These are phyloP conservation scores for Crotalus horridus DNA, from an alignment of 2,113 vertebrate species.

Conservation along the genomic window DNA sequence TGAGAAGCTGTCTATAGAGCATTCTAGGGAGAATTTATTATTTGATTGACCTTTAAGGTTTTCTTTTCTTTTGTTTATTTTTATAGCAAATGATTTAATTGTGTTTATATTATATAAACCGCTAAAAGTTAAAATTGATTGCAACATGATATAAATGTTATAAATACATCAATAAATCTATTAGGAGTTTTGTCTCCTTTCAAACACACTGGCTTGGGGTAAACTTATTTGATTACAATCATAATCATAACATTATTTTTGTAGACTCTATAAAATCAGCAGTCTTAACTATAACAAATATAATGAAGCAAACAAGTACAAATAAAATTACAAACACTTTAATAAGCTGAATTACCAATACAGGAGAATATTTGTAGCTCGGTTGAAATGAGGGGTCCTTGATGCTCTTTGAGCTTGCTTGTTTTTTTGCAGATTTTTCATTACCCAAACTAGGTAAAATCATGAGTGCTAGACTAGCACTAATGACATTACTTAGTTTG, in stretches of 20 bases:
- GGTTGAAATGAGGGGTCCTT: too few species aligned
- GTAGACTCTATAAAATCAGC: not conserved
- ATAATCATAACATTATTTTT: not conserved
- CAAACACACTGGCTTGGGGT: not conserved
- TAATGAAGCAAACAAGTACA: not conserved
- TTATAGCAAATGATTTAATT: not conserved
- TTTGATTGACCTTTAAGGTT: not conserved
- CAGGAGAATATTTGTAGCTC: too few species aligned
- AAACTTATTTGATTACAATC: not conserved
- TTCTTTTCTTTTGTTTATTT: not conserved
- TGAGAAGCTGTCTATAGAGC: not conserved
- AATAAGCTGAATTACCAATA: not conserved
- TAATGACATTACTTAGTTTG: not conserved
- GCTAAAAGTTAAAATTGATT: not conserved
- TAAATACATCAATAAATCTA: not conserved
- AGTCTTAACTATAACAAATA: not conserved
- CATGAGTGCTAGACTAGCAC: not conserved
- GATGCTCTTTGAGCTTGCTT: too few species aligned
- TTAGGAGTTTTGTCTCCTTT: not conserved
- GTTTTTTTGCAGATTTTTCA: too few species aligned
- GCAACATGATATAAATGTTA: not conserved
- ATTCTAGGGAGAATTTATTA: not conserved
- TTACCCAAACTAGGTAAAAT: too few species aligned
- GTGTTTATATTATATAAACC: not conserved
- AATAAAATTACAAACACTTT: not conserved